phyloP scores from a whole-genome alignment of 1,140 invertebrate species.

The Drosophila ficusphila region DNA sequence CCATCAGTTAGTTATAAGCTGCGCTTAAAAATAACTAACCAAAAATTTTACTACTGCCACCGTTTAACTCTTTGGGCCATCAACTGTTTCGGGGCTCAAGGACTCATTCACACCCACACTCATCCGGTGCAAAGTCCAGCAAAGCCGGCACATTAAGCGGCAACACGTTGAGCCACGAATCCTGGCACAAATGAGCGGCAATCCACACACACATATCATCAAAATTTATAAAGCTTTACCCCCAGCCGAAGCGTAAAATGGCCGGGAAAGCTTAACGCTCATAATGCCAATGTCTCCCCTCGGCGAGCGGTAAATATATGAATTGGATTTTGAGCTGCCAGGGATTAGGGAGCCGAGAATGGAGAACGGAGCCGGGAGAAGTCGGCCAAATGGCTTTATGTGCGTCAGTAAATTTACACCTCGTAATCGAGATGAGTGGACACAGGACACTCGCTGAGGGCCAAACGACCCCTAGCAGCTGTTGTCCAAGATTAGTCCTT shows the following conservation, averaged over 20 bases:
- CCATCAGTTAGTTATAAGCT: constrained; percentile 8
- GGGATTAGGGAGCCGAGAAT: constrained; percentile 37
- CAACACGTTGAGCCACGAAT: constrained; percentile 64
- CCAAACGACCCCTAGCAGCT: constrained; percentile 54
- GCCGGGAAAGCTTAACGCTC: constrained; percentile 67
- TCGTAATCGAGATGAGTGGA: constrained; percentile 81
- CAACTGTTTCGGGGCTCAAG: neutral
- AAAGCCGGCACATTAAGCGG: constrained; percentile 44
- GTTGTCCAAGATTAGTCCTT: constrained; percentile 72
- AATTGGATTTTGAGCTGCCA: constrained; percentile 74
- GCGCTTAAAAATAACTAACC: neutral
- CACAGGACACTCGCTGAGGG: constrained; percentile 32
- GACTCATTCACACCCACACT: neutral
- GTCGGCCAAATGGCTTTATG: constrained; percentile 76
- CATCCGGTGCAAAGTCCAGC: constrained; percentile 33
- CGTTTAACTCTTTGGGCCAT: constrained; percentile 21
- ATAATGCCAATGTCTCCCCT: constrained; percentile 66
- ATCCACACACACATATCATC: constrained; percentile 54
- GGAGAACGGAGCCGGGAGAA: neutral
- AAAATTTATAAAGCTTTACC: constrained; percentile 71
- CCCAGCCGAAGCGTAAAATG: constrained; percentile 49
- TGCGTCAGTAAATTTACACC: constrained; percentile 81
- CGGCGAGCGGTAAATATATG: constrained; percentile 77
- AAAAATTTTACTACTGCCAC: neutral
- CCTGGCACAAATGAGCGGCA: constrained; percentile 50